Base-by-base conservation (phyloP, 2,797 vertebrate genomes). In the Brotula barbata region DNA sequence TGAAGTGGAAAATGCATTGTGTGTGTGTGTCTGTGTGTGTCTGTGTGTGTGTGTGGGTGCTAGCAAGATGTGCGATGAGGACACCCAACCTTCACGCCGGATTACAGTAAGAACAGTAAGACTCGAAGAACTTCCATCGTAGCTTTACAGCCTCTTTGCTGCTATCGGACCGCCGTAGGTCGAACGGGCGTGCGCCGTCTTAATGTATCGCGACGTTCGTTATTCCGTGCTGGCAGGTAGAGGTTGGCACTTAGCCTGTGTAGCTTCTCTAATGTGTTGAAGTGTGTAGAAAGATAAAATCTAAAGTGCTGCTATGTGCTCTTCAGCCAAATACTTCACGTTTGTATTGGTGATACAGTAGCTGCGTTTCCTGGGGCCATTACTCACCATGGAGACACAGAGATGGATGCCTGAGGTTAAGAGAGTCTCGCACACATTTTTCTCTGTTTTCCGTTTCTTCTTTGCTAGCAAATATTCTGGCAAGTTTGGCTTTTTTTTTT, bases 331-430 rank as follows among this genome's bases (percentile, higher is more conserved):
- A 54, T n/a, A 10, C 61, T 63, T 56, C 19, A 46, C 19, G 33
- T 75, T 73, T 52, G 13, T 50, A 28, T 58, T 48, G 48, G 25
- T 36, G 14, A 41, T 34, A 51, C 20, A 41, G 39, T 7, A n/a
- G 13, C 16, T 47, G 64, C 11, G 31, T 56, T 6, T 63, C 43
- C 51, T 28, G 17, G 48, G 58, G 48, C 42, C 17, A 63, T 68
- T 14, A 10, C 46, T 54, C 28, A 34, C 37, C 48, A 12, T 12
- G 20, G 17, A 53, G 23, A 23, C 39, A 42, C 52, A 15, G 1
- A 64, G 37, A 49, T 11, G 33, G 41, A 55, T 49, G 28, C 8
- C 2, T 22, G 2, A 1, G 19, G 11, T 42, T 36, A n/a, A 37
- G 20, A 52, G 25, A 34, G 21, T 25, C 20, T 58, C 33, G 56